These are phyloP conservation scores for Biston stratarius DNA, from an alignment of 2,888 invertebrate genomes.

Conservation along the genomic window DNA sequence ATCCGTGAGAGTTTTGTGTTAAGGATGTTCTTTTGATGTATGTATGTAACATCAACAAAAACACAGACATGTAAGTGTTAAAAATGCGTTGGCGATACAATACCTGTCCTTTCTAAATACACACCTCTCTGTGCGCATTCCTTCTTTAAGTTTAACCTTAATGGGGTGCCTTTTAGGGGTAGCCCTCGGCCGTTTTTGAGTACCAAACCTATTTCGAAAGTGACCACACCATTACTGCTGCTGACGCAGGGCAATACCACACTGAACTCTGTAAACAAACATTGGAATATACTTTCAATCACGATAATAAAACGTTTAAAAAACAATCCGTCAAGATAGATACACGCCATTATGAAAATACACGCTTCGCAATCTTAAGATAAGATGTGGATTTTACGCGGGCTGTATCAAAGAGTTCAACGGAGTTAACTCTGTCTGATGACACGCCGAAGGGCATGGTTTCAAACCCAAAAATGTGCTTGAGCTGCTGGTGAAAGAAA, in stretches of 20 bases:
- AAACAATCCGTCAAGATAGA: too few species aligned
- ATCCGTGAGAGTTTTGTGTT: neutral
- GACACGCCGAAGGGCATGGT: too few species aligned
- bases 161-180: conserved; percentile 94
- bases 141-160: conserved; percentile 95
- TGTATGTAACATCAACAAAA: conserved; percentile 55
- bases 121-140: conserved; percentile 97
- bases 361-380: too few species aligned
- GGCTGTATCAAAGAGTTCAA: too few species aligned
- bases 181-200: conserved; percentile 93
- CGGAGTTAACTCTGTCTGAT: too few species aligned
- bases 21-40: neutral
- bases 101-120: conserved; percentile 89
- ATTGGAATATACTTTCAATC: neutral
- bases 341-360: too few species aligned
- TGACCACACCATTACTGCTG: conserved; percentile 94
- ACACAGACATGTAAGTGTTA: conserved; percentile 80
- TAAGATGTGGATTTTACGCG: too few species aligned
- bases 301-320: too few species aligned
- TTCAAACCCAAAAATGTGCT: too few species aligned
- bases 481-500: too few species aligned
- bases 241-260: conserved; percentile 95
- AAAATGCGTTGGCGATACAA: conserved; percentile 87
- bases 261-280: conserved; percentile 91
- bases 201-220: conserved; percentile 94